These are phyloP conservation scores for Conus betulinus DNA, from an alignment of 1,140 invertebrate species.

Conservation along the genomic window DNA sequence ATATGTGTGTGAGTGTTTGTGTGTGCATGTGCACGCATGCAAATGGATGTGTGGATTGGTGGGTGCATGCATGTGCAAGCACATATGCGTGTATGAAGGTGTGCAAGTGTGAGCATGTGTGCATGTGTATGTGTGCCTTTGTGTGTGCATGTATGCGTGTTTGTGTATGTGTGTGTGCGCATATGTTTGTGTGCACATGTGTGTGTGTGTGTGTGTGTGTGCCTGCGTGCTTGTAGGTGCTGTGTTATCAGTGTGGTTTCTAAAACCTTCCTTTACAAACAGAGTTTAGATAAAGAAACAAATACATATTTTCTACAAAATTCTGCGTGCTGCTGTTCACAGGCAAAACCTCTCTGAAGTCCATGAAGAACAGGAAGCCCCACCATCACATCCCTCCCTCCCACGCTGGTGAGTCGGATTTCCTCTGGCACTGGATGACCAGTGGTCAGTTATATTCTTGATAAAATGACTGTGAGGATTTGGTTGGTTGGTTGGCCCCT, in stretches of 20 bases:
- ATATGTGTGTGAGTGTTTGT: background rate
- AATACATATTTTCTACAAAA: background rate
- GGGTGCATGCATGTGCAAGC: background rate
- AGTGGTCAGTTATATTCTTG: no score
- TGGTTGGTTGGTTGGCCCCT: no score
- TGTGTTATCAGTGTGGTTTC: no score
- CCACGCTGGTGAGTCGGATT: conserved; percentile 61
- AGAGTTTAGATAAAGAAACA: no score
- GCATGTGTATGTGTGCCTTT: background rate
- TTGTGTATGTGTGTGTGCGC: background rate
- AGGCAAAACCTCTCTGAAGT: conserved; percentile 3
- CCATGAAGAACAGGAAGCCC: conserved; percentile 36
- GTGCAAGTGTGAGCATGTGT: background rate
- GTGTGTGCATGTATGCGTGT: background rate
- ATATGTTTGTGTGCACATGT: no score
- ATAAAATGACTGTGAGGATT: no score
- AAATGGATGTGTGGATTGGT: background rate
- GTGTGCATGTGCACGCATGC: background rate
- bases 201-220: no score
- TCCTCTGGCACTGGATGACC: no score
- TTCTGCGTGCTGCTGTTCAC: background rate
- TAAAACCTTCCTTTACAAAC: no score
- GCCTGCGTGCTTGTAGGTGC: no score
- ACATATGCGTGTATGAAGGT: background rate
- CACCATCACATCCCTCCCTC: conserved; percentile 62